Base-by-base conservation (phyloP, 2,113 vertebrate genomes). In the Festucalex cinctus region DNA sequence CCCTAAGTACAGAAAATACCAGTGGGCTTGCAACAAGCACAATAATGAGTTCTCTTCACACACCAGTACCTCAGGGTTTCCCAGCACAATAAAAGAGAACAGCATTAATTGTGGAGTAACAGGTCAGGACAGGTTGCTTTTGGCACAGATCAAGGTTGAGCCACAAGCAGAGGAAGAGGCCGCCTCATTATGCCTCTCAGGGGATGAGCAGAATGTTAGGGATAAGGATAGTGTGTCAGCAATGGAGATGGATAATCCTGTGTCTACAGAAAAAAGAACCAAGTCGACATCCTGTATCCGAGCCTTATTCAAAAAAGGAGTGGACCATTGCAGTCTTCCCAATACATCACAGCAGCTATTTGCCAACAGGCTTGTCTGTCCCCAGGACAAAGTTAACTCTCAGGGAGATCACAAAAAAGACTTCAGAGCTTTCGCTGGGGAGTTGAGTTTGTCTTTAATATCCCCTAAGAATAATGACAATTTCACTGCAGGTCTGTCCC, bases 51-150 rank as follows among this genome's bases (percentile, higher is more conserved):
- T 92, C 74, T 92, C 95, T 88, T 93, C 96, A 92, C 93, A 95
- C 88, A 94, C 93, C 92, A 95, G 97, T 95, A 96, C 95, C 96
- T 99, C 96, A 95, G 96, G 95, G 94, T 98, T 98, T 89, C 93
- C 95, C 94, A 95, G 95, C 96, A 95, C 96, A 93, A 94, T 95
- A 91, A 90, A 87, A 6, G 95, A 95, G 88, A 93, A 78, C 70
- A 69, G 74, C 51, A 35, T 76, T 46, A 57, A 73, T 22, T 69
- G 67, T 63, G 71, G 59, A 77, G 90, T 86, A 85, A 91, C 87
- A 76, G 93, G 91, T 82, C 91, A 92, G 60, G 93, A 85, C 71
- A 71, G 72, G 84, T 91, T 94, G 77, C 87, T 91, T 68, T 64
- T 94, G 88, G 91, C 92, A 79, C 94, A 94, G 85, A 96, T 99